Percentiles rank a stretch among this genome's conserved stretches.
Evolutionary conservation across 1,140 invertebrate species (phyloP).

Genomic region (Spodoptera frugiperda): DNA sequence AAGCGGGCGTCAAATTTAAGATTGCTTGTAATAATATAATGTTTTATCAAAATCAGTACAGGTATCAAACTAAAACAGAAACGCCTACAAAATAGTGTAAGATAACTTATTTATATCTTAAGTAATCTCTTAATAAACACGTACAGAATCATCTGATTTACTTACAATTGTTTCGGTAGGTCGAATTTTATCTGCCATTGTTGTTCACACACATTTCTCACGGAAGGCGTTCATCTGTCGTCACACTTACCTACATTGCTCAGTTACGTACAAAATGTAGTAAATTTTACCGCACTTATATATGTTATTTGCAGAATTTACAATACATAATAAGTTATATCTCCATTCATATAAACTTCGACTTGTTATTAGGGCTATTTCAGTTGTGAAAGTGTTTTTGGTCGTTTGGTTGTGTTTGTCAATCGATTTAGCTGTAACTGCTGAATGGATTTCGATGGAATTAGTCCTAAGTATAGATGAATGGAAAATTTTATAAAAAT

Average conservation of each 20-base stretch:
- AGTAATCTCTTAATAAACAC: constrained; percentile 6
- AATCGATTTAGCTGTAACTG: too few species aligned
- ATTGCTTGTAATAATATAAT: too few species aligned
- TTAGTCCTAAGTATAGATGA: too few species aligned
- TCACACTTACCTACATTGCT: constrained; percentile 41
- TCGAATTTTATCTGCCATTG: constrained; percentile 43
- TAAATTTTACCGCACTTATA: constrained; percentile 35
- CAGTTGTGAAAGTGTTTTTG: too few species aligned
- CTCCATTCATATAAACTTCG: not conserved
- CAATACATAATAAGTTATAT: not conserved
- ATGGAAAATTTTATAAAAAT: too few species aligned
- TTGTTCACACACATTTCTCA: constrained; percentile 21
- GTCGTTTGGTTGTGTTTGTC: too few species aligned
- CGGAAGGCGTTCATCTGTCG: constrained; percentile 32
- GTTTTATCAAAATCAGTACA: too few species aligned
- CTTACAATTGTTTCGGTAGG: constrained; percentile 27
- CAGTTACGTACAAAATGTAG: constrained; percentile 44
- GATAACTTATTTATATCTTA: not conserved
- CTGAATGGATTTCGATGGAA: too few species aligned
- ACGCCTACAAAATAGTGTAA: not conserved
- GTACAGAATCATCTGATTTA: constrained; percentile 29
- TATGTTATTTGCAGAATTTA: constrained; percentile 39
- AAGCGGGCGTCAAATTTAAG: too few species aligned
- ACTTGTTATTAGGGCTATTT: too few species aligned
- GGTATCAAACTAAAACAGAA: too few species aligned